Conservation (phyloP, 92 coral and sea anemone species). For the Bergia puertoricense region DNA sequence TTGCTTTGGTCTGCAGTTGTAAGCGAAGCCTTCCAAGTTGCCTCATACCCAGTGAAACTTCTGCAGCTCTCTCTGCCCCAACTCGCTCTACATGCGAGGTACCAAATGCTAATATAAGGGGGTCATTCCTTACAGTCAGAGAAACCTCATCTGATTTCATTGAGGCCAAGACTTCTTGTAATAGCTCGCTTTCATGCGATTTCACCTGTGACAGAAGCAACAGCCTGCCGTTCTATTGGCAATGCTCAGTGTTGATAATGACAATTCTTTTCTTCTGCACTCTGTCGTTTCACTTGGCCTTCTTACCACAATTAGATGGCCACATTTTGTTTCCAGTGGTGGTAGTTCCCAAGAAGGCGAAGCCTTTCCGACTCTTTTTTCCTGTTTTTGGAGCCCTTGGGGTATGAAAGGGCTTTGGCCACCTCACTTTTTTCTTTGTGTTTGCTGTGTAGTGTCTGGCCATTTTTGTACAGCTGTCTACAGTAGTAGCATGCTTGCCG, state of each 20-base stretch:
- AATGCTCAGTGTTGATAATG: constrained; percentile 11
- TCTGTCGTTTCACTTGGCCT: constrained; percentile 20
- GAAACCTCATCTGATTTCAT: too few relatives aligned
- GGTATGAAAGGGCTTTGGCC: constrained; percentile 34
- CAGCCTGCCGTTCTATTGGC: constrained; percentile 25
- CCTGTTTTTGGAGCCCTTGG: constrained; percentile 38
- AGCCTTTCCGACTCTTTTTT: constrained; percentile 45
- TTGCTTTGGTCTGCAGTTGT: constrained; percentile 5
- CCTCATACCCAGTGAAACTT: too few relatives aligned
- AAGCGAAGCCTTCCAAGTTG: constrained; percentile 1
- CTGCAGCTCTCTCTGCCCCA: too few relatives aligned
- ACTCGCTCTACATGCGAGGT: too few relatives aligned
- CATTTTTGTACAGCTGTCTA: neutral
- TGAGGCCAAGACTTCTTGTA: too few relatives aligned
- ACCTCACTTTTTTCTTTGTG: constrained; percentile 48
- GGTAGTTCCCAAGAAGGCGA: constrained; percentile 42
- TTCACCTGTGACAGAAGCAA: constrained; percentile 9
- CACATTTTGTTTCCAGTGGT: constrained; percentile 45
- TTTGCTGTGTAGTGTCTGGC: constrained; percentile 30
- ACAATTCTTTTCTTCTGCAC: constrained; percentile 37
- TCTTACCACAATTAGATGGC: constrained; percentile 52
- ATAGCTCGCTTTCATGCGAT: too few relatives aligned
- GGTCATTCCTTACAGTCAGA: too few relatives aligned
- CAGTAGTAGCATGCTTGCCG: constrained; percentile 1
- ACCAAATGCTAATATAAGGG: too few relatives aligned